These are phyloP conservation scores for Asteroscopus sphinx DNA, from an alignment of 2,888 invertebrate species.

Conservation along the genomic window DNA sequence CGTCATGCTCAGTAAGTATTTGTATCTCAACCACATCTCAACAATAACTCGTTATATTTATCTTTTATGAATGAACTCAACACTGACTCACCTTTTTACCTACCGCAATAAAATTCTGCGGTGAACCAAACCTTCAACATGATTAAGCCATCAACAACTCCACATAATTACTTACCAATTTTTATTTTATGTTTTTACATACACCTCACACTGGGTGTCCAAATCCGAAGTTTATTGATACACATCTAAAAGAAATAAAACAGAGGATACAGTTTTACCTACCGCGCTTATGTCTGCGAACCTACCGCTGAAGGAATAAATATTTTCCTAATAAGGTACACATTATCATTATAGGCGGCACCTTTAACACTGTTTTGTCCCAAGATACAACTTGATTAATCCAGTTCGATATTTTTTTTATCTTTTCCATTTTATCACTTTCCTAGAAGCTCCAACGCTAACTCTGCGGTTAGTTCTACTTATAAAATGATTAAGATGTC, in stretches of 20 bases:
- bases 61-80: no score
- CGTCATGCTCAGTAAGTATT: no score
- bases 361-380: neutral
- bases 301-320: neutral
- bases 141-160: conserved; percentile 46
- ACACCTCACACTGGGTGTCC: conserved; percentile 56
- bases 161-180: conserved; percentile 42
- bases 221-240: conserved; percentile 30
- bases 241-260: conserved; percentile 44
- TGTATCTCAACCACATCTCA: no score
- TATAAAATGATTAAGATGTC: conserved; percentile 49
- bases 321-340: conserved; percentile 4
- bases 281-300: conserved; percentile 24
- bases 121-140: conserved; percentile 27
- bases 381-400: conserved; percentile 7
- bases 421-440: conserved; percentile 3
- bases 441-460: conserved; percentile 19
- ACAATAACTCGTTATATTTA: no score
- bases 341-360: conserved; percentile 5
- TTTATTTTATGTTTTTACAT: no score
- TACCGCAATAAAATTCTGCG: conserved; percentile 23
- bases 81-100: conserved; percentile 8
- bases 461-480: conserved; percentile 33
- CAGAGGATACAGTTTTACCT: conserved; percentile 10
- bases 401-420: conserved; percentile 4